A percentile compares a stretch with the other conserved stretches of the same genome.
Evolutionary conservation across 2,113 vertebrate species (phyloP).

Genomic region (Argyrosomus japonicus): DNA sequence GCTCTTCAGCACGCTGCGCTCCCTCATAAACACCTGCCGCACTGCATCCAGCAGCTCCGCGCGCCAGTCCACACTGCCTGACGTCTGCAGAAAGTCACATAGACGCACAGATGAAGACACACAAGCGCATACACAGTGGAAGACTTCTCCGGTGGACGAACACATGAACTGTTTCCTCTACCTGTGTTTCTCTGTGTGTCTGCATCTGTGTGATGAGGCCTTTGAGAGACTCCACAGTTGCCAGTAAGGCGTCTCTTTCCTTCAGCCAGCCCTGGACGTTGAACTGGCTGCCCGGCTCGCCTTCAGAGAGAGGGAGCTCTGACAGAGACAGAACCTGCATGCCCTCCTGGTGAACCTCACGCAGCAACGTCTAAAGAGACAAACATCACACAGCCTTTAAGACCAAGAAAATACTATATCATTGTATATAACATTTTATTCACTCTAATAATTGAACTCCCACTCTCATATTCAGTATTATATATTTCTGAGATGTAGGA

Average conservation of each 20-base stretch:
- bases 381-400: constrained; percentile 27
- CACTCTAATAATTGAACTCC: neutral
- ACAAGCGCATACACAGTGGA: neutral
- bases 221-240: constrained; percentile 89
- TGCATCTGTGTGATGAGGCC: constrained; percentile 90
- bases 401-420: neutral
- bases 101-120: neutral
- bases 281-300: constrained; percentile 74
- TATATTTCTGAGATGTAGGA: neutral
- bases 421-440: no score
- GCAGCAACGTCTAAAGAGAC: constrained; percentile 87
- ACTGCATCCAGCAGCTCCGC: constrained; percentile 89
- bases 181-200: constrained; percentile 84
- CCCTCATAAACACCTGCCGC: constrained; percentile 88
- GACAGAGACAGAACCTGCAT: constrained; percentile 94
- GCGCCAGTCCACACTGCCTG: constrained; percentile 87
- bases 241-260: constrained; percentile 89
- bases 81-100: constrained; percentile 52
- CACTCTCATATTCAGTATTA: neutral
- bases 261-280: constrained; percentile 83
- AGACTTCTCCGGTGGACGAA: neutral
- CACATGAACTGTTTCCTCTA: constrained; percentile 52
- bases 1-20: constrained; percentile 86
- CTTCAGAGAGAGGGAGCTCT: constrained; percentile 85
- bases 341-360: constrained; percentile 95